A percentile compares a stretch with the other conserved stretches of the same genome.
phyloP scores from a whole-genome alignment of 2,888 invertebrate genomes.

The Alviniconcha strummeri region DNA sequence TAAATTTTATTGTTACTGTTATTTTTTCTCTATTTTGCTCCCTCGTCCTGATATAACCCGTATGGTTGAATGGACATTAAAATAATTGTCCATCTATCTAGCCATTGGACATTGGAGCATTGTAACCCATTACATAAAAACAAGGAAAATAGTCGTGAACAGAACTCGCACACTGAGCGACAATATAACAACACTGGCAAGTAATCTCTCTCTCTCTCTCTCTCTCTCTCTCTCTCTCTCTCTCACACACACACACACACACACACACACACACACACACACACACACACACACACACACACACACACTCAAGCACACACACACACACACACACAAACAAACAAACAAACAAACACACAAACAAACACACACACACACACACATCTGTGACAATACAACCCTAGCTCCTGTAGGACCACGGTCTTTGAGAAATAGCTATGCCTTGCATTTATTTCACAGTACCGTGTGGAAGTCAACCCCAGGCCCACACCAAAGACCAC shows the following conservation, averaged over 20 bases:
- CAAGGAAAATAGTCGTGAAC: background rate
- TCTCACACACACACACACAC: constrained; percentile 9
- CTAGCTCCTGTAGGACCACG: background rate
- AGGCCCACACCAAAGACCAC: no score
- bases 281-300: background rate
- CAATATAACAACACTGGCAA: background rate
- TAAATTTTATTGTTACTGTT: no score
- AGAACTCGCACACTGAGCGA: background rate
- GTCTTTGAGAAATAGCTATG: background rate
- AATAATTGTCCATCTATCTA: no score
- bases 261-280: background rate
- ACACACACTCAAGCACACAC: background rate
- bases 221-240: background rate
- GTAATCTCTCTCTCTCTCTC: background rate
- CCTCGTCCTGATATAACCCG: no score
- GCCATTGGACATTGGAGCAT: no score
- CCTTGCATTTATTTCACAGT: no score
- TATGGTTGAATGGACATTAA: no score
- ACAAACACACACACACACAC: constrained; percentile 1
- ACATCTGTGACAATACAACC: background rate
- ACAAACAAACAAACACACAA: background rate
- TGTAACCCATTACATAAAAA: no score
- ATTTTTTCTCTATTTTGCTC: no score
- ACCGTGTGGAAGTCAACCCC: no score
- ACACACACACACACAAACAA: background rate